Percentiles rank a stretch among this genome's conserved stretches.
phyloP scores from a whole-genome alignment of 2,888 invertebrate genomes.

The Ectobius pallidus region DNA sequence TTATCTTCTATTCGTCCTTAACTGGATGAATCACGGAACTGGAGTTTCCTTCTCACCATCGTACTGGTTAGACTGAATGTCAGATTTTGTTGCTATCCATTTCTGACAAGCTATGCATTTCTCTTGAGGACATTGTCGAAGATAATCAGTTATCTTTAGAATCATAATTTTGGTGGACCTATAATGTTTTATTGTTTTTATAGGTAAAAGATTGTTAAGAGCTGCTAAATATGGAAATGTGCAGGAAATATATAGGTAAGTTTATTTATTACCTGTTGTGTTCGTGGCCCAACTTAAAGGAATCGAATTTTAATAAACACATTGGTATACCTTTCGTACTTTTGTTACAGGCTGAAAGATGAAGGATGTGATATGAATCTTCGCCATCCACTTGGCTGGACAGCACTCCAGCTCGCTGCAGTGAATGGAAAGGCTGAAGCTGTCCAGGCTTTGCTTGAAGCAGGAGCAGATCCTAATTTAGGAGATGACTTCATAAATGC shows the following conservation, averaged over 20 bases:
- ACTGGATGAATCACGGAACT: too few relatives aligned
- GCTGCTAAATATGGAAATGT: constrained; percentile 60
- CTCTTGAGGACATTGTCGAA: too few relatives aligned
- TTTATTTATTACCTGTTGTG: background rate
- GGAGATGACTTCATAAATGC: constrained; percentile 78
- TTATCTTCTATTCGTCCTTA: too few relatives aligned
- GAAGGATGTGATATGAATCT: constrained; percentile 67
- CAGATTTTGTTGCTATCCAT: too few relatives aligned
- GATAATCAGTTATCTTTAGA: too few relatives aligned
- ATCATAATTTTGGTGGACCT: too few relatives aligned
- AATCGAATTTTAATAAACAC: constrained; percentile 29
- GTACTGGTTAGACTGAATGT: too few relatives aligned
- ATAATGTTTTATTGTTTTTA: background rate
- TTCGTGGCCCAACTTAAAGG: background rate
- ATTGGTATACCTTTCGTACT: background rate
- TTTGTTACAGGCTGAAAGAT: constrained; percentile 51
- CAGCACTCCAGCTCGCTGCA: constrained; percentile 82
- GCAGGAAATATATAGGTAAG: constrained; percentile 58
- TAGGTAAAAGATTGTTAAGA: constrained; percentile 59
- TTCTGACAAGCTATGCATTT: too few relatives aligned
- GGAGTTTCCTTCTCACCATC: too few relatives aligned
- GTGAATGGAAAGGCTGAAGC: constrained; percentile 72
- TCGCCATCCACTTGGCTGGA: constrained; percentile 84
- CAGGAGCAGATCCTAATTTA: constrained; percentile 80
- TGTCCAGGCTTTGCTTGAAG: constrained; percentile 66